Evolutionary conservation across 2,113 vertebrate species (phyloP), one percentile per base, ranked within the genome.

Genomic region (Calidris pygmaea): DNA sequence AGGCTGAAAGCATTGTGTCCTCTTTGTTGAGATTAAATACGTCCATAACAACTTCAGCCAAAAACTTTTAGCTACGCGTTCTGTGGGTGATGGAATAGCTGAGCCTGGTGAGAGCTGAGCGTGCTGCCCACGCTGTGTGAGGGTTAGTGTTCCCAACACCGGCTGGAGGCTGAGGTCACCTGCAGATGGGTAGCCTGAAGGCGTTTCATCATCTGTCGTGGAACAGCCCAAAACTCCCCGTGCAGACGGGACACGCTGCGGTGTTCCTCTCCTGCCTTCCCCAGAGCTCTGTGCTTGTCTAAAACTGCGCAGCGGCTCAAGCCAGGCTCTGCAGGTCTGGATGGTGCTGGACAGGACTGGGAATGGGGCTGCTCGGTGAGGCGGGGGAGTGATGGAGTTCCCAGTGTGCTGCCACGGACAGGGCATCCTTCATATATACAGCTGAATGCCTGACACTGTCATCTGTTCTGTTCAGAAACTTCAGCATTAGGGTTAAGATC

Each of bases 381-480:
- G 37, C 9, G 58, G 18, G 43, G 37, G 16, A 29, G 16, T 7
- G 17, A 32, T 10, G 23, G 30, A 35, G 60, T 16, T 71, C 15
- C 47, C 0, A 0, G 9, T 71, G 22, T 1, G 1, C 39, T 72
- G 15, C 48, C 1, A 3, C 29, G n/a, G 37, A 3, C 30, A 11
- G 47, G 66, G 43, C 26, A 47, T 67, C 4, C 39, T 21, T 79
- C 7, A 45, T 15, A 1, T 39, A 2, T 39, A 2, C 8, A 70
- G 47, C n/a, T 35, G 21, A 41, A 6, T 12, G 21, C 14, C 12
- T 37, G 34, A 12, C 5, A 4, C 14, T 55, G 23, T 23, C 6
- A 15, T 23, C 37, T 48, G 12, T 26, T 43, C 39, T 75, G 34
- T 60, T 73, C 59, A 56, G 74, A 17, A 76, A 13, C 21, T 27